Evolutionary conservation across 2,113 vertebrate species (phyloP).

Genomic region (Petroica traversi): DNA sequence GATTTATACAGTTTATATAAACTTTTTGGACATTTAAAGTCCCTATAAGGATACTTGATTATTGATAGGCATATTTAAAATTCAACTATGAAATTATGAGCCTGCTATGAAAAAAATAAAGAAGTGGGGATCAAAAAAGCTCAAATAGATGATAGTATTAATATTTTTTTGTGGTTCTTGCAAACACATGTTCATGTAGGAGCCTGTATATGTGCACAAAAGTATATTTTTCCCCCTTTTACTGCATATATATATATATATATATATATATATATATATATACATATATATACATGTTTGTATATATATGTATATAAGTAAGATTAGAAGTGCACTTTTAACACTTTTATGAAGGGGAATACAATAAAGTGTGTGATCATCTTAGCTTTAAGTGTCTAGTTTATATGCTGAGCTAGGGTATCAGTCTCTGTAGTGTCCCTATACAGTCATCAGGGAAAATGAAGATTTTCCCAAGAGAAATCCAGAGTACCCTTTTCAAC

Average conservation of each 20-base stretch:
- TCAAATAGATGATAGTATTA: not conserved
- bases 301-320: not conserved
- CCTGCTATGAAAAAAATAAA: not conserved
- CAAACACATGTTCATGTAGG: not conserved
- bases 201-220: not conserved
- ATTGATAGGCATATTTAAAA: not conserved
- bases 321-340: not conserved
- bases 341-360: not conserved
- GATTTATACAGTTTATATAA: not conserved
- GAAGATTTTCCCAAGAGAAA: not conserved
- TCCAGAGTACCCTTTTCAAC: not conserved
- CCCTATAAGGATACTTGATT: not conserved
- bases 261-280: too few species aligned
- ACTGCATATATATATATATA: not conserved
- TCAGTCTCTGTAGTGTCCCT: not conserved
- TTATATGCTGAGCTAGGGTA: not conserved
- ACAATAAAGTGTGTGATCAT: not conserved
- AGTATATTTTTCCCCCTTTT: not conserved
- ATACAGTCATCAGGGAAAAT: not conserved
- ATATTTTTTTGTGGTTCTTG: not conserved
- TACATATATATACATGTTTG: not conserved
- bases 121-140: not conserved
- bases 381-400: not conserved
- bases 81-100: not conserved
- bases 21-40: not conserved